Base-by-base conservation (phyloP, 2,797 vertebrate species). In the Rhincodon typus region DNA sequence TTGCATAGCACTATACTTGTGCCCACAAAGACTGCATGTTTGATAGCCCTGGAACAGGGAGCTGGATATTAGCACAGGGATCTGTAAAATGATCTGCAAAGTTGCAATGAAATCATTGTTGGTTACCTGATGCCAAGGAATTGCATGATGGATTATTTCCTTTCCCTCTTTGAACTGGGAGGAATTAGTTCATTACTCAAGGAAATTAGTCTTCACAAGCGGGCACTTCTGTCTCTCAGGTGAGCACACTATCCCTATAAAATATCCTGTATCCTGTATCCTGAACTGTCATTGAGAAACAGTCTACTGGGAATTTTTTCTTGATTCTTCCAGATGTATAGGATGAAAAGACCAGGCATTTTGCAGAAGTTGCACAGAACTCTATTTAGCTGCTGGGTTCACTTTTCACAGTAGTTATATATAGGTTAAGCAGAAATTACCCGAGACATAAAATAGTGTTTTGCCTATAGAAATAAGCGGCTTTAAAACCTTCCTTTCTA, bases 81-180 rank as follows among this genome's bases (percentile, higher is more conserved):
- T 91, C 17, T 7, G 57, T 7, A n/a, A 91, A n/a, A 4, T 66
- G 57, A 91, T 34, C 27, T 67, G 57, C 23, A 67, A 34, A 34
- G 34, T 38, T n/a, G 34, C 57, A n/a, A 66, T 67, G 34, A 91
- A 66, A 66, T 91, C 34, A 25, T 66, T 91, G 34, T n/a, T 34
- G 66, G 87, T n/a, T 90, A 53, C 53, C 87, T n/a, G 30, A 62
- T 34, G 87, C 42, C 87, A 90, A n/a, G 62, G 62, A 91, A 67
- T 66, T 21, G 88, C 53, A 91, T 91, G 88, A 91, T 91, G 57
- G 19, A 91, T 91, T 67, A 34, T 91, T 91, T 91, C 57, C 62
- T 67, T 67, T 67, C 34, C 34, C 88, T 91, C 66, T 53, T 17
- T 67, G 62, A 91, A 91, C 57, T n/a, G 72, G 17, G 66, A 67